Conservation (phyloP, 2,888 invertebrate species). For the Protophormia terraenovae region DNA sequence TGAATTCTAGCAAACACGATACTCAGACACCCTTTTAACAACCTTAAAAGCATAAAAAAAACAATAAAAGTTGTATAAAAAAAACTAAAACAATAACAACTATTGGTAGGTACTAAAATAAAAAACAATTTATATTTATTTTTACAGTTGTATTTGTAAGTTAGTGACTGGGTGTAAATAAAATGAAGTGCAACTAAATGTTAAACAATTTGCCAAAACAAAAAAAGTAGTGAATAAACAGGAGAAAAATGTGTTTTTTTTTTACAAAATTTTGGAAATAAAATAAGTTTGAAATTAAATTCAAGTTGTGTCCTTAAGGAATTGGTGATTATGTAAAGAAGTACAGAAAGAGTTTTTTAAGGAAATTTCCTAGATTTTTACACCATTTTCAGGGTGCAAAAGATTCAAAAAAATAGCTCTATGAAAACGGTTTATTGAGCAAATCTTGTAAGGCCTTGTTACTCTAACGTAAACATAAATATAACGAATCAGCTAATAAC, state of each 20-base stretch:
- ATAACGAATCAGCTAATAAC: too few relatives aligned
- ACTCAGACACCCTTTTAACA: constrained; percentile 61
- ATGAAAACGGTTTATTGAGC: too few relatives aligned
- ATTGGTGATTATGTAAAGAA: neutral
- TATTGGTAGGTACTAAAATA: too few relatives aligned
- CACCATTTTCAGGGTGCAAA: too few relatives aligned
- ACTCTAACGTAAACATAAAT: too few relatives aligned
- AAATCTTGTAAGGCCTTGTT: too few relatives aligned
- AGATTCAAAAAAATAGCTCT: too few relatives aligned
- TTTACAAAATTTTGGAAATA: neutral
- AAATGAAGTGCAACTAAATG: constrained; percentile 18
- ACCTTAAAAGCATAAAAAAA: constrained; percentile 1
- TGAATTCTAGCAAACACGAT: constrained; percentile 2
- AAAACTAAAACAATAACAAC: neutral
- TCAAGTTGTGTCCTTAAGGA: constrained; percentile 8
- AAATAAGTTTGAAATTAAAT: neutral
- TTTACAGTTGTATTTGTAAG: neutral
- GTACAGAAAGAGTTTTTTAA: neutral
- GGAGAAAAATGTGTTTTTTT: constrained; percentile 16
- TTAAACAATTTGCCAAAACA: constrained; percentile 10
- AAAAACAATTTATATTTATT: neutral
- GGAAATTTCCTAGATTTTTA: neutral
- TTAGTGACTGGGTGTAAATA: neutral
- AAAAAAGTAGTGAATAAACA: neutral
- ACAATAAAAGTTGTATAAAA: constrained; percentile 15